Evolutionary conservation across 1,140 invertebrate genomes (phyloP), one percentile per base, ranked within the genome.

Genomic region (Calliphora vicina): DNA sequence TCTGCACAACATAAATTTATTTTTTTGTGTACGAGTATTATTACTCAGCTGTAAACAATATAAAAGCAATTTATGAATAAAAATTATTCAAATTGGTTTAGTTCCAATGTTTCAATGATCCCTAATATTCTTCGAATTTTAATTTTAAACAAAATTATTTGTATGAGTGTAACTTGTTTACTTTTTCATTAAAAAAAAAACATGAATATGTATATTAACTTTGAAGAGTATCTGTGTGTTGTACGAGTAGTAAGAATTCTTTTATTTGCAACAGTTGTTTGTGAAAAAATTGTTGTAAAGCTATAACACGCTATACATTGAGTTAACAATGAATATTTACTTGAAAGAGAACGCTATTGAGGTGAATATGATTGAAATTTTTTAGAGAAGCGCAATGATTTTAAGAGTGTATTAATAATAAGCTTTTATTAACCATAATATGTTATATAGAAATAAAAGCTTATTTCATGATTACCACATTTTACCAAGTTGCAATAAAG

Each of bases 211-310:
- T 57, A n/a, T 57, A 57, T 57, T 57, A 57, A 57, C 50, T 57
- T 57, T 57, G 50, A 45, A 12, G 43, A 57, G 15, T n/a, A 57
- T 57, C 13, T 57, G 2, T 57, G 15, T 57, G 35, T 35, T 8
- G 1, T 57, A 57, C 13, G 15, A 57, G 50, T 57, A 57, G 50
- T 57, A n/a, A n/a, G n/a, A n/a, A 57, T 57, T 57, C 50, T 17
- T 57, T n/a, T 57, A n/a, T 57, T 57, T 57, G 50, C 50, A 57
- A 57, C 50, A 57, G 50, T 57, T 57, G 50, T 57, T 57, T 57
- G 15, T n/a, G n/a, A 57, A 57, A 57, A 17, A n/a, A 57, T 17
- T 57, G n/a, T 6, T 57, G 15, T n/a, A 57, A 17, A 1, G n/a
- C 50, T 17, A 17, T 15, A 2, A 8, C 50, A 57, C 2, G n/a